Evolutionary conservation across 2,797 vertebrate species (phyloP), one percentile per base, ranked within the genome.

Genomic region (Chaetophractus vellerosus): DNA sequence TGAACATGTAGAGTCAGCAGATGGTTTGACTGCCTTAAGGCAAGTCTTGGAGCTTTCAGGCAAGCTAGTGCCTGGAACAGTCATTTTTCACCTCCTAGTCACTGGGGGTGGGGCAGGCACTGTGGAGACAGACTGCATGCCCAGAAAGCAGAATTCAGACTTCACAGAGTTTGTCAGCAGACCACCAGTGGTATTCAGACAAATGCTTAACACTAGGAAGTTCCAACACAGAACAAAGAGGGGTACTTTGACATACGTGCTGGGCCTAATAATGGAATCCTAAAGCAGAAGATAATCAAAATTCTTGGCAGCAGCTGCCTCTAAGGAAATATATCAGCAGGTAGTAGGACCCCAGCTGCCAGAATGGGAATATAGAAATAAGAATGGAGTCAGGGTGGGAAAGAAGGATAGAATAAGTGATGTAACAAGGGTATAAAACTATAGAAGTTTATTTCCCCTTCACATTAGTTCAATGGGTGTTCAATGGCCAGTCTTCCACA

Each of bases 11-110:
- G 63, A 45, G 59, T 71, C 93, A 31, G 87, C 92, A 94, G 93
- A 83, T 69, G 88, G 59, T 26, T 48, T 16, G 2, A 55, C 63
- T 63, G 59, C 87, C 90, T 91, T 12, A 16, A 85, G 82, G 94
- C 63, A 64, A 52, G 87, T 83, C 52, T 61, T 26, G 5, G 59
- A 86, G 80, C 26, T 86, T 66, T 18, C 84, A 48, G 61, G 83
- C 64, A 75, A 88, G 92, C 66, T 23, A 26, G 86, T 50, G 72
- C 82, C 61, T 36, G 48, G 48, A 90, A 84, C 21, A 52, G 69
- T 64, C 95, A 38, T 68, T 85, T 84, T 69, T 83, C 76, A 89
- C 88, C 82, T 88, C 78, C 82, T 50, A 15, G 64, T 66, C 80
- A 18, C 45, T 0, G 5, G 23, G 10, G 71, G 59, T 21, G 33